A percentile compares a stretch with the other conserved stretches of the same genome.
Evolutionary conservation across 2,888 invertebrate species (phyloP).

Genomic region (Eupithecia vulgata): DNA sequence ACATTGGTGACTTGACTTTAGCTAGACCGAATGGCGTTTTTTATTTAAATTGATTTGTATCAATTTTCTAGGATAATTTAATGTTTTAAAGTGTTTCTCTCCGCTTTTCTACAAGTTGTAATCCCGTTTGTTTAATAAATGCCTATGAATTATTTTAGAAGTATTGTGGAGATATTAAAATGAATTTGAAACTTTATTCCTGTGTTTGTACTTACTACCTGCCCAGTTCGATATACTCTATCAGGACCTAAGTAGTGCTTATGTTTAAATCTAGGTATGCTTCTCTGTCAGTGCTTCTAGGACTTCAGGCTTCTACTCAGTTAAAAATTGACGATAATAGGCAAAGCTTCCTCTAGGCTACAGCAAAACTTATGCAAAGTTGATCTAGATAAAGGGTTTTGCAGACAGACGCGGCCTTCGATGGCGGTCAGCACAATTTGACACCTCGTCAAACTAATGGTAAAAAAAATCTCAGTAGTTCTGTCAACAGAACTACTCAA

Average conservation of each 20-base stretch:
- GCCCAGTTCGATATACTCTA: neutral
- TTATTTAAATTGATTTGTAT: constrained; percentile 44
- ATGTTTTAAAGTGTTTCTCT: constrained; percentile 49
- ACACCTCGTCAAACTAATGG: too few species aligned
- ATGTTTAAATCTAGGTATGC: too few species aligned
- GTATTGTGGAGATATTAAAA: constrained; percentile 82
- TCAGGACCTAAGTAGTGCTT: neutral
- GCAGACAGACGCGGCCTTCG: too few species aligned
- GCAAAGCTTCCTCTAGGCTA: too few species aligned
- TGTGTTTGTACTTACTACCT: constrained; percentile 66
- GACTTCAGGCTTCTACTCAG: too few species aligned
- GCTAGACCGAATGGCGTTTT: constrained; percentile 39
- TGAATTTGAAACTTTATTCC: constrained; percentile 80
- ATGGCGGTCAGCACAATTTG: too few species aligned
- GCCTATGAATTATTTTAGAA: constrained; percentile 75
- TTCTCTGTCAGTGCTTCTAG: too few species aligned
- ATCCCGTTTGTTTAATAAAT: constrained; percentile 66
- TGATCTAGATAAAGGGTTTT: too few species aligned
- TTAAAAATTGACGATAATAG: too few species aligned
- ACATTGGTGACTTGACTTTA: constrained; percentile 40
- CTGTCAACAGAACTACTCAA: too few species aligned
- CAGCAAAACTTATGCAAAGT: too few species aligned
- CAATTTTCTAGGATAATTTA: constrained; percentile 44
- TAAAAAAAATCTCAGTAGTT: too few species aligned
- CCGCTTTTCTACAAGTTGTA: constrained; percentile 61